A percentile compares a stretch with the other conserved stretches of the same genome.
Evolutionary conservation across 2,888 invertebrate species (phyloP).

Genomic region (Microplitis deprimator): DNA sequence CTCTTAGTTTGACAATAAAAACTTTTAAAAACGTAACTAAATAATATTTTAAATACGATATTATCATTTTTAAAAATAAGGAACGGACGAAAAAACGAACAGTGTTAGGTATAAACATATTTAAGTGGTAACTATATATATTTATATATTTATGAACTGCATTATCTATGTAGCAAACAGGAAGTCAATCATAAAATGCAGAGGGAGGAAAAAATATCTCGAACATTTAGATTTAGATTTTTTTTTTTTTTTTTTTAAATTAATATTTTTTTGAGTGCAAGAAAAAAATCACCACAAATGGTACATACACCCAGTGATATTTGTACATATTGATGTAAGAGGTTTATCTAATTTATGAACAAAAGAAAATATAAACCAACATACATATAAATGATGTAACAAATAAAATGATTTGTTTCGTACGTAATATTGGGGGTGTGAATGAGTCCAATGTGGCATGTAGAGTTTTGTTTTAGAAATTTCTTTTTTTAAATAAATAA

Average conservation of each 20-base stretch:
- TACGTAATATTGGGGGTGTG: slow-evolving; percentile 22
- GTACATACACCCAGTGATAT: slow-evolving; percentile 42
- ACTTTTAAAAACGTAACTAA: not conserved
- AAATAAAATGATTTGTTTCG: slow-evolving; percentile 33
- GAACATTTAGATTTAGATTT: not conserved
- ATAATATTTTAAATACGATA: too few relatives aligned
- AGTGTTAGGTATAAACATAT: slow-evolving; percentile 42
- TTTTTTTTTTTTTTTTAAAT: slow-evolving; percentile 16
- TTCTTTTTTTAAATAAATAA: slow-evolving; percentile 41
- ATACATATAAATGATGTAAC: slow-evolving; percentile 40
- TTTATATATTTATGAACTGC: slow-evolving; percentile 35
- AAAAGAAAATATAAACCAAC: slow-evolving; percentile 34
- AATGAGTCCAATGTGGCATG: slow-evolving; percentile 6
- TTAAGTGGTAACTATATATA: slow-evolving; percentile 38
- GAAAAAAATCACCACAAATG: slow-evolving; percentile 47
- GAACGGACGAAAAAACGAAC: slow-evolving; percentile 24
- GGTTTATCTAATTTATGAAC: slow-evolving; percentile 36
- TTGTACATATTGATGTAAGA: slow-evolving; percentile 49
- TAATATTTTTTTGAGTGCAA: slow-evolving; percentile 1
- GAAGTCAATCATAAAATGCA: slow-evolving; percentile 53
- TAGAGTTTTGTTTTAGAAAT: slow-evolving; percentile 28
- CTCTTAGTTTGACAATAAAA: slow-evolving; percentile 26
- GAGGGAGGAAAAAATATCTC: slow-evolving; percentile 38
- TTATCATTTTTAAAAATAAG: too few relatives aligned
- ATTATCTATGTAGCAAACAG: slow-evolving; percentile 43